A percentile compares a stretch with the other conserved stretches of the same genome.
Conservation (phyloP, 2,797 vertebrate species). For the Prunella strophiata region DNA sequence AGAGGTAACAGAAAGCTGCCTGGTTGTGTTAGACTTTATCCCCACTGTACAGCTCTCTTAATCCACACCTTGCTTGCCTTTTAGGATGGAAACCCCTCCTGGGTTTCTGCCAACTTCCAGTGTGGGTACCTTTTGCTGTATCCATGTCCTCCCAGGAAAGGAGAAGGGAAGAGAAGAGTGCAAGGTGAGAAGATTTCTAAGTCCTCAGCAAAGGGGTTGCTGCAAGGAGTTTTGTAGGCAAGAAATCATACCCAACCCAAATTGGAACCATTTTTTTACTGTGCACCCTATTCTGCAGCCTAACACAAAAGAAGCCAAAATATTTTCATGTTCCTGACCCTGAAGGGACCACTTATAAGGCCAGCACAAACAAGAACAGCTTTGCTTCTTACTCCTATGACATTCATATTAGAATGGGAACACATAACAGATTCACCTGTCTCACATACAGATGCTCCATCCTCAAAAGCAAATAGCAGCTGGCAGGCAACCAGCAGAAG, state of each 20-base stretch:
- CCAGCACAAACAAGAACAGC: neutral
- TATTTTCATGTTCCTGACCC: neutral
- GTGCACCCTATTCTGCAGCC: neutral
- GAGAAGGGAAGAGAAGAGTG: neutral
- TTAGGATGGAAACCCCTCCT: neutral
- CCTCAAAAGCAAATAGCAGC: neutral
- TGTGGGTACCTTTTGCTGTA: neutral
- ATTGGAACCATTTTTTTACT: neutral
- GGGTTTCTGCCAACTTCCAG: neutral
- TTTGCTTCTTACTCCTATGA: neutral
- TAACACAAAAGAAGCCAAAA: neutral
- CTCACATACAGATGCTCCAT: neutral
- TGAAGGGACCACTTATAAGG: neutral
- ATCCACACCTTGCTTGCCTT: neutral
- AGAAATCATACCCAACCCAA: neutral
- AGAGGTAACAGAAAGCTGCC: neutral
- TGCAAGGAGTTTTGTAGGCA: neutral
- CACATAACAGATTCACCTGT: neutral
- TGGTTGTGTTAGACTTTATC: neutral
- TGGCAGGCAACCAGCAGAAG: neutral
- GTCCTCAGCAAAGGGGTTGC: neutral
- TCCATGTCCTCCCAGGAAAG: neutral
- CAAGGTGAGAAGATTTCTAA: neutral
- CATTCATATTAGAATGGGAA: neutral
- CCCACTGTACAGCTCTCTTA: neutral